Conservation (phyloP, 2,888 invertebrate genomes). For the Xanthia togata region DNA sequence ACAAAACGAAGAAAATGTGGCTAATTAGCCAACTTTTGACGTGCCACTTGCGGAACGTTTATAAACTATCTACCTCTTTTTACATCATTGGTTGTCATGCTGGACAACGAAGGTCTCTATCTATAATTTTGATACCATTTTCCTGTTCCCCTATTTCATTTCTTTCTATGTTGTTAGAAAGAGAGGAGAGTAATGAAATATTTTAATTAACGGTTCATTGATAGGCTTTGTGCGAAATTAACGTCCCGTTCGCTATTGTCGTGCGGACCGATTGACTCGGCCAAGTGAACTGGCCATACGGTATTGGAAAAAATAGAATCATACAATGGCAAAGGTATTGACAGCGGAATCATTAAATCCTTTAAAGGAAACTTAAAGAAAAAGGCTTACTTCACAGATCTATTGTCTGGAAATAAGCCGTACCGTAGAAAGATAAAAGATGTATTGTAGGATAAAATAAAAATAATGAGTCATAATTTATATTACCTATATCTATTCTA, state of each 20-base stretch:
- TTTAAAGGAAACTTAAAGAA: background rate
- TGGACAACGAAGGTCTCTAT: constrained; percentile 36
- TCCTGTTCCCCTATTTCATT: constrained; percentile 56
- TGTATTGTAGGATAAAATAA: background rate
- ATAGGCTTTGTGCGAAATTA: constrained; percentile 42
- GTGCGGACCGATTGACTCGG: constrained; percentile 35
- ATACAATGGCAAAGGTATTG: background rate
- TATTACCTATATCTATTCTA: background rate
- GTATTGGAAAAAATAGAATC: background rate
- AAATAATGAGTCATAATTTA: background rate
- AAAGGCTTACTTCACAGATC: background rate
- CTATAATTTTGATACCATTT: constrained; percentile 51
- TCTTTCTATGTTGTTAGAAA: constrained; percentile 31
- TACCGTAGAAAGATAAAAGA: background rate
- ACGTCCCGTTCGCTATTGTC: constrained; percentile 45
- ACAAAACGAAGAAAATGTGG: too few relatives aligned
- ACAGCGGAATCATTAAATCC: background rate
- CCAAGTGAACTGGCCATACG: constrained; percentile 28
- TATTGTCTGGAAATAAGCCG: background rate
- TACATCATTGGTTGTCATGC: too few relatives aligned
- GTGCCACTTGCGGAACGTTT: too few relatives aligned
- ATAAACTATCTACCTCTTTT: too few relatives aligned
- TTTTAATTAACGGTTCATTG: constrained; percentile 60
- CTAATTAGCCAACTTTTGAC: too few relatives aligned
- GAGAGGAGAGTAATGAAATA: constrained; percentile 35